Conservation (phyloP, 2,888 invertebrate genomes). For the Phasia obesa region DNA sequence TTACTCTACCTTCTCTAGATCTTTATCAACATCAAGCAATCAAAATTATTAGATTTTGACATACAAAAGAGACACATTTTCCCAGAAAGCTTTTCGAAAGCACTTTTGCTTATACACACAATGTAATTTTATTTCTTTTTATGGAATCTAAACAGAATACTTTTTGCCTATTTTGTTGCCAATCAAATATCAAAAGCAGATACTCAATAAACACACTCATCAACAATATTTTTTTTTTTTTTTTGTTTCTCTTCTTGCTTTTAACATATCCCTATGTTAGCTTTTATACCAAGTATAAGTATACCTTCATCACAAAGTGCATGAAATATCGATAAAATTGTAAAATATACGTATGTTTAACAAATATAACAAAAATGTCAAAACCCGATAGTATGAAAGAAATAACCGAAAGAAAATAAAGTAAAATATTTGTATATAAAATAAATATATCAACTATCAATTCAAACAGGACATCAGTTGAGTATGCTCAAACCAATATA, state of each 20-base stretch:
- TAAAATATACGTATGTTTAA: constrained; percentile 30
- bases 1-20: not conserved
- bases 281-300: not conserved
- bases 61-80: not conserved
- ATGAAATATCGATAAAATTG: constrained; percentile 69
- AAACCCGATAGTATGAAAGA: constrained; percentile 43
- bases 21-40: constrained; percentile 31
- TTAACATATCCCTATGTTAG: not conserved
- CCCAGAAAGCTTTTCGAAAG: not conserved
- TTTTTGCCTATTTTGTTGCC: constrained; percentile 67
- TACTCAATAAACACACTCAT: constrained; percentile 69
- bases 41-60: constrained; percentile 57
- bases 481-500: not conserved
- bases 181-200: constrained; percentile 70
- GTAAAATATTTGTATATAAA: constrained; percentile 16
- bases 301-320: constrained; percentile 47
- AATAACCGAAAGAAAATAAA: not conserved
- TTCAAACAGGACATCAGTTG: constrained; percentile 62
- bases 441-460: constrained; percentile 47
- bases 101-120: not conserved
- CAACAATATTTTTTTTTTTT: constrained; percentile 31
- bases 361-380: constrained; percentile 64
- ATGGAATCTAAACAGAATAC: constrained; percentile 60
- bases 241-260: no score
- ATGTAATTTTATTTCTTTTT: constrained; percentile 6